Evolutionary conservation across 1,140 invertebrate species (phyloP).

Genomic region (Dufourea novaeangliae): DNA sequence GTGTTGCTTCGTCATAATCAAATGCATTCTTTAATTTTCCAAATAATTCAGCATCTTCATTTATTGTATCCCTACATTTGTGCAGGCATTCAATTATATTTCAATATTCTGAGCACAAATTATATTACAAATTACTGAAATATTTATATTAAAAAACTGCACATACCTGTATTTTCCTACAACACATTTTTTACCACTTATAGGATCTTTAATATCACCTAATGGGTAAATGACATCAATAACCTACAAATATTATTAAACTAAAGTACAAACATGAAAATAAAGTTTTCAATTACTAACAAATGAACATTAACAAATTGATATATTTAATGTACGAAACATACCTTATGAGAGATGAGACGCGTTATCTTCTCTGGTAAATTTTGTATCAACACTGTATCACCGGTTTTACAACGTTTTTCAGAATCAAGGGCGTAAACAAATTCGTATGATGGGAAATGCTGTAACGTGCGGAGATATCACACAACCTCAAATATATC

Average conservation of each 20-base stretch:
- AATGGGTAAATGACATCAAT: constrained; percentile 90
- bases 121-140: not conserved
- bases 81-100: constrained; percentile 24
- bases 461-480: constrained; percentile 83
- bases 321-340: not conserved
- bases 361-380: constrained; percentile 88
- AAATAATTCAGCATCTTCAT: constrained; percentile 86
- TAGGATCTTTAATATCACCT: constrained; percentile 91
- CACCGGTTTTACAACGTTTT: constrained; percentile 89
- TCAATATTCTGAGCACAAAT: not conserved
- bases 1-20: constrained; percentile 89
- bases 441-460: constrained; percentile 87
- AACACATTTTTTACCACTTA: constrained; percentile 90
- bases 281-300: not conserved
- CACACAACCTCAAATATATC: constrained; percentile 62
- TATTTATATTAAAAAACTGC: not conserved
- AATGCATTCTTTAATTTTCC: constrained; percentile 87
- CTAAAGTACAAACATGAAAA: constrained; percentile 15
- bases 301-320: not conserved
- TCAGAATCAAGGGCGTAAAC: constrained; percentile 90
- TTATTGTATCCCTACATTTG: constrained; percentile 85
- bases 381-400: constrained; percentile 89
- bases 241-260: constrained; percentile 77
- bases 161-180: constrained; percentile 85
- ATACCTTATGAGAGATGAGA: constrained; percentile 87